Conservation (phyloP, 1,140 invertebrate genomes). For the Carcinoscorpius rotundicauda region DNA sequence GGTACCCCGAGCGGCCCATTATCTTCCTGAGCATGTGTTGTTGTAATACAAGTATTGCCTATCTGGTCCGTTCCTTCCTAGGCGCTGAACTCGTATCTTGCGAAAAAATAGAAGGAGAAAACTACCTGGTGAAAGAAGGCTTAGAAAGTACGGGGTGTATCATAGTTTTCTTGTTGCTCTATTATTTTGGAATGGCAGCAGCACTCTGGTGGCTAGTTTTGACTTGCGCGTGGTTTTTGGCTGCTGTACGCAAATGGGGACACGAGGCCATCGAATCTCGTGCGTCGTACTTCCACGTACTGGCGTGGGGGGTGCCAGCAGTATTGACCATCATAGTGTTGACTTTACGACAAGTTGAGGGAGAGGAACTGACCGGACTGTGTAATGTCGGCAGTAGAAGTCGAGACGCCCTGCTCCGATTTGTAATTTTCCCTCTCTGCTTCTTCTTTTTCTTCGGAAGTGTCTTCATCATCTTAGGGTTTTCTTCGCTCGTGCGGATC, state of each 20-base stretch:
- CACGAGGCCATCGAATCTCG: conserved; percentile 94
- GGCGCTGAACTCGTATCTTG: conserved; percentile 13
- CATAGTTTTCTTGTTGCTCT: conserved; percentile 22
- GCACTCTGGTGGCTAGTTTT: conserved; percentile 22
- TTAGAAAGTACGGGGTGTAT: conserved; percentile 12
- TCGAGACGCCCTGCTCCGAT: conserved; percentile 46
- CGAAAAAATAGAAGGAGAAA: too few species aligned
- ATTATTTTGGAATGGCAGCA: conserved; percentile 19
- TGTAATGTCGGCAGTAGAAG: conserved; percentile 81
- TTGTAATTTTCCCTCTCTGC: conserved; percentile 40
- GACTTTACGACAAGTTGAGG: conserved; percentile 64
- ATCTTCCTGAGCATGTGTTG: conserved; percentile 35
- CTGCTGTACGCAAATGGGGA: conserved; percentile 84
- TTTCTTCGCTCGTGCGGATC: conserved; percentile 38
- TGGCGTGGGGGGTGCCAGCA: conserved; percentile 73
- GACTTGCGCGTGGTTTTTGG: conserved; percentile 33
- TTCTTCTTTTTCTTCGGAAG: conserved; percentile 37
- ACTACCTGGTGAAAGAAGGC: too few species aligned
- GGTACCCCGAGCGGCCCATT: conserved; percentile 35
- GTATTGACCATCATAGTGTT: conserved; percentile 64
- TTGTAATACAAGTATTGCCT: conserved; percentile 34
- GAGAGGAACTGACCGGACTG: conserved; percentile 71
- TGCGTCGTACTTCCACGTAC: conserved; percentile 60
- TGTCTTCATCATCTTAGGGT: conserved; percentile 41
- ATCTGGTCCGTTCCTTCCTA: conserved; percentile 32